Evolutionary conservation across 2,113 vertebrate species (phyloP).

Genomic region (Muntiacus muntjak): DNA sequence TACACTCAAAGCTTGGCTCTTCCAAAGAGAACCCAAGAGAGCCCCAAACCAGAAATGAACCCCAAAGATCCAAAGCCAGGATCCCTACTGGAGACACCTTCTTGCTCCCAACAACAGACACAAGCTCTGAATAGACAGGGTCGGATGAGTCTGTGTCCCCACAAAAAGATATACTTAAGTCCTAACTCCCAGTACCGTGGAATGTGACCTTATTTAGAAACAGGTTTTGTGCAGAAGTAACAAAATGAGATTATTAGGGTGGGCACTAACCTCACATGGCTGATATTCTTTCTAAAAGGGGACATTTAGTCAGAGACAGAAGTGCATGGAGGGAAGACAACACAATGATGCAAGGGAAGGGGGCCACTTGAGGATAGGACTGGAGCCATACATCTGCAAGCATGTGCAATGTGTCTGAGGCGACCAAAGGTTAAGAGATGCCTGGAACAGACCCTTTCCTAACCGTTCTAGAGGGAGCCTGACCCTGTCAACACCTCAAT

Average conservation of each 20-base stretch:
- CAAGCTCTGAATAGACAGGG: neutral
- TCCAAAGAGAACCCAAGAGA: neutral
- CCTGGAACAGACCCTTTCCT: neutral
- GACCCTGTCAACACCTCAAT: neutral
- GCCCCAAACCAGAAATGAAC: neutral
- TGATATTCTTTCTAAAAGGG: neutral
- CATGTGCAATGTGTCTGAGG: neutral
- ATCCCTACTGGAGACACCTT: neutral
- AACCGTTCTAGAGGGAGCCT: too few species aligned
- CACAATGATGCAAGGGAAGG: rapidly evolving
- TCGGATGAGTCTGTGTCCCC: neutral
- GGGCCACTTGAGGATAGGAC: neutral
- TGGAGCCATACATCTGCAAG: neutral
- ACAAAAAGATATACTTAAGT: neutral
- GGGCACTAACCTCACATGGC: neutral
- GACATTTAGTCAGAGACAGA: neutral
- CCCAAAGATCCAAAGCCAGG: neutral
- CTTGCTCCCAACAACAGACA: neutral
- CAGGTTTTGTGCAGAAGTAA: neutral
- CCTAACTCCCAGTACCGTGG: neutral
- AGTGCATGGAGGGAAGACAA: neutral
- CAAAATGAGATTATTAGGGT: neutral
- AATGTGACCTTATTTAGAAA: neutral
- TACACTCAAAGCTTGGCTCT: neutral
- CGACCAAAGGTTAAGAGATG: neutral